Base-by-base conservation (phyloP, 2,797 vertebrate genomes). In the Cirrhinus mrigala region DNA sequence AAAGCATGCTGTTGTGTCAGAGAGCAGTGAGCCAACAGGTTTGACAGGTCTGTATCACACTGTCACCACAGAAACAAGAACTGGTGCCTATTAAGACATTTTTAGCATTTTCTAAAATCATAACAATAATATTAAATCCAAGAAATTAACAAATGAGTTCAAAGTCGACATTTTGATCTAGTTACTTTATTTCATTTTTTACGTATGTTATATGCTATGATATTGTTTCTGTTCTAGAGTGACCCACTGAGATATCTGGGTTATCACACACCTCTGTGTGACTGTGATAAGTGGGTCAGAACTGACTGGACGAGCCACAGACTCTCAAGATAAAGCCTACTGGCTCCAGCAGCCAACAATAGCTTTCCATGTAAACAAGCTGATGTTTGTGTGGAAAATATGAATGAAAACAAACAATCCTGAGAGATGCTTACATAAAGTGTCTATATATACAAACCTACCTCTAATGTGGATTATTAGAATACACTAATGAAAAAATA, bases 281-380 rank as follows among this genome's bases (percentile, higher is more conserved):
- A 64, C 73, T 62, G 48, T 71, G 74, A 76, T 62, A 77, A 71
- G 81, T 74, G 78, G 58, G 46, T 75, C 84, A 86, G 70, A 54
- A 85, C 68, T 86, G 82, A 80, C 70, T 79, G 70, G 81, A 81
- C 62, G 46, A 58, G 33, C 40, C 10, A 33, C 60, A 40, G 60
- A 56, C 79, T 83, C 86, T 90, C 14, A 60, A 84, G 84, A 87
- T 92, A 93, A 93, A 90, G 88, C 79, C 37, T 46, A 56, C 75
- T 62, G 75, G 18, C 86, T 89, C 56, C 37, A 84, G 73, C 62
- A 69, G 50, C 37, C 50, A 85, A 80, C 74, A 85, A 82, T 76
- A 91, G 22, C 54, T 62, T 24, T 82, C 71, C 52, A 62, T 79
- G 84, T 77, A 85, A 87, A 85, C 86, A 87, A 40, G 33, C 37